Percentiles rank a stretch among this genome's conserved stretches.
phyloP scores from a whole-genome alignment of 2,113 vertebrate genomes.

The Sander lucioperca region DNA sequence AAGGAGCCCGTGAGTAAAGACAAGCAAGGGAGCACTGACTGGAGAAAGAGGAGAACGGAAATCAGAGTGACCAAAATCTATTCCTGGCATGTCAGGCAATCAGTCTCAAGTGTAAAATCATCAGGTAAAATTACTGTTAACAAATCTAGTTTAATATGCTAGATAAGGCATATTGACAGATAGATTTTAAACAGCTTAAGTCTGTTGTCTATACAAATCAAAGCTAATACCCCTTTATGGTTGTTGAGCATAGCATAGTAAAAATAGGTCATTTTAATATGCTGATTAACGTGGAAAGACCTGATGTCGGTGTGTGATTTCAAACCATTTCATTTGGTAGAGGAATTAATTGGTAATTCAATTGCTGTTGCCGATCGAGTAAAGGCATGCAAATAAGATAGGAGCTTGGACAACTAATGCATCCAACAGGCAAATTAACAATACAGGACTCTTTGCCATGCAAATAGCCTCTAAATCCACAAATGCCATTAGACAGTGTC shows the following conservation, averaged over 20 bases:
- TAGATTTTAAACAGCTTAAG: conserved; percentile 51
- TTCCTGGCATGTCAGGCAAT: conserved; percentile 67
- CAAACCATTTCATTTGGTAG: conserved; percentile 46
- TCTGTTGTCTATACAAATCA: conserved; percentile 46
- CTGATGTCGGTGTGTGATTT: conserved; percentile 34
- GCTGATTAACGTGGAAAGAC: conserved; percentile 38
- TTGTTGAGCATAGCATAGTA: conserved; percentile 27
- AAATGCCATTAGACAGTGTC: conserved; percentile 76
- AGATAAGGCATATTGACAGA: conserved; percentile 56
- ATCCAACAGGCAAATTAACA: conserved; percentile 78
- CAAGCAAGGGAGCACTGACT: conserved; percentile 56
- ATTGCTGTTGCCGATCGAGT: conserved; percentile 65
- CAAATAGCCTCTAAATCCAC: conserved; percentile 80
- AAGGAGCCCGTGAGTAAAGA: conserved; percentile 73
- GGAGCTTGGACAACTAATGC: conserved; percentile 72
- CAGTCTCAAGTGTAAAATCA: conserved; percentile 59
- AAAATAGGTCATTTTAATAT: conserved; percentile 40
- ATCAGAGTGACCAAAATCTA: conserved; percentile 67
- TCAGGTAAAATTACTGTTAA: conserved; percentile 56
- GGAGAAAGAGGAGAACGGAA: conserved; percentile 34
- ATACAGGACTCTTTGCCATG: conserved; percentile 73
- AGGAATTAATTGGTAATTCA: conserved; percentile 73
- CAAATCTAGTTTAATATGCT: conserved; percentile 61
- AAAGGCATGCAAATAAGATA: conserved; percentile 79
- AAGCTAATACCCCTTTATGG: conserved; percentile 33